Evolutionary conservation across 2,797 vertebrate species (phyloP).

Genomic region (Aulostomus chinensis): DNA sequence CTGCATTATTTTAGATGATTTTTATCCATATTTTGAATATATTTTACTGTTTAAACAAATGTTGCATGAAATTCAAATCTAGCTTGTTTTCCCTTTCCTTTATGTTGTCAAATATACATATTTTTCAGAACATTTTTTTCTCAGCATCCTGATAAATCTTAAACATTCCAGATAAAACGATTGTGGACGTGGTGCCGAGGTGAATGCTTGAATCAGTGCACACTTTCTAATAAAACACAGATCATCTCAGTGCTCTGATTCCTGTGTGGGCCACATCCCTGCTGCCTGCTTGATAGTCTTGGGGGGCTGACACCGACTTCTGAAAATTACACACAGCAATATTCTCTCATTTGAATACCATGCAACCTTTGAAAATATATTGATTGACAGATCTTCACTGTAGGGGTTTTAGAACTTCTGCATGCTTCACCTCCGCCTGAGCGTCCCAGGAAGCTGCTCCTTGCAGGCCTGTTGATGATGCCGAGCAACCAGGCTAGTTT

Average conservation of each 20-base stretch:
- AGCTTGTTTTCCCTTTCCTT: slow-evolving; percentile 1
- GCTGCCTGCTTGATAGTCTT: not conserved
- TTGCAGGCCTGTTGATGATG: no score
- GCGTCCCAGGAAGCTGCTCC: no score
- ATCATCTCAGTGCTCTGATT: slow-evolving; percentile 49
- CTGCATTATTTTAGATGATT: not conserved
- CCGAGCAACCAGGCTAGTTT: no score
- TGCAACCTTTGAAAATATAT: no score
- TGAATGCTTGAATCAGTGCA: slow-evolving; percentile 62
- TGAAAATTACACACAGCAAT: no score
- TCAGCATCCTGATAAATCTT: slow-evolving; percentile 38
- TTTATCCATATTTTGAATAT: not conserved
- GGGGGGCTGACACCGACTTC: not conserved
- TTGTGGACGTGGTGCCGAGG: slow-evolving; percentile 57
- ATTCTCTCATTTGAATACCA: no score
- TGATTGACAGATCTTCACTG: no score
- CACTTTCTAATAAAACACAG: slow-evolving; percentile 70
- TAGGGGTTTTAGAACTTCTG: no score
- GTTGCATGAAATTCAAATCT: slow-evolving; percentile 56
- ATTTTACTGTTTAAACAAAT: slow-evolving; percentile 33
- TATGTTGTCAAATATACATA: slow-evolving; percentile 12
- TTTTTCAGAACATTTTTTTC: slow-evolving; percentile 19
- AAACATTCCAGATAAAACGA: slow-evolving; percentile 68
- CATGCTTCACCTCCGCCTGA: no score
- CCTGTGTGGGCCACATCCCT: slow-evolving; percentile 15